Percentiles rank a stretch among this genome's conserved stretches.
Evolutionary conservation across 2,888 invertebrate genomes (phyloP).

Genomic region (Eupithecia abbreviata): DNA sequence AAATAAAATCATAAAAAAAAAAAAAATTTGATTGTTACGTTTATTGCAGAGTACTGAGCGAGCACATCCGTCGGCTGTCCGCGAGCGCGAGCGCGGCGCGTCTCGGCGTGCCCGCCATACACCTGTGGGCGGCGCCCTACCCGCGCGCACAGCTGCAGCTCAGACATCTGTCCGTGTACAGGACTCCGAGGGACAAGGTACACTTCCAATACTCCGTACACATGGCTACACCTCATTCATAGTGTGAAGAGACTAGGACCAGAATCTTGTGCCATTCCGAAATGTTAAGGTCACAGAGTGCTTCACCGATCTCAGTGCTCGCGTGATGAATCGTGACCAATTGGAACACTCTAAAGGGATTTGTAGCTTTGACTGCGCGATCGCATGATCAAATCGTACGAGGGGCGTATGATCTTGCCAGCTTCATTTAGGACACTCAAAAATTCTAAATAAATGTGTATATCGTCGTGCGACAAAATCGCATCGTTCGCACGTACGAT

Average conservation of each 20-base stretch:
- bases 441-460: no score
- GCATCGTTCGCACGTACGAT: no score
- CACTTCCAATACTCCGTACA: background rate
- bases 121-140: constrained; percentile 96
- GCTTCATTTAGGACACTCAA: no score
- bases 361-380: no score
- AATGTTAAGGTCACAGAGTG: no score
- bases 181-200: constrained; percentile 90
- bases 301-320: no score
- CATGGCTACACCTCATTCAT: background rate
- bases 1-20: no score
- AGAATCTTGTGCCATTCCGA: background rate
- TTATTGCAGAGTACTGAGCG: constrained; percentile 88
- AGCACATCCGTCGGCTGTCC: constrained; percentile 93
- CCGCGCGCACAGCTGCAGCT: constrained; percentile 96
- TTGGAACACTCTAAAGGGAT: no score
- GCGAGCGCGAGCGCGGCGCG: constrained; percentile 87
- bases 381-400: no score
- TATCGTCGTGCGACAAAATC: no score
- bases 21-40: background rate
- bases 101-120: constrained; percentile 87
- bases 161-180: constrained; percentile 93
- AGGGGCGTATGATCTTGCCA: no score
- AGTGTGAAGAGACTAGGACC: background rate
- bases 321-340: no score